Base-by-base conservation (phyloP, 2,888 invertebrate genomes). In the Leptinotarsa peninsularis region DNA sequence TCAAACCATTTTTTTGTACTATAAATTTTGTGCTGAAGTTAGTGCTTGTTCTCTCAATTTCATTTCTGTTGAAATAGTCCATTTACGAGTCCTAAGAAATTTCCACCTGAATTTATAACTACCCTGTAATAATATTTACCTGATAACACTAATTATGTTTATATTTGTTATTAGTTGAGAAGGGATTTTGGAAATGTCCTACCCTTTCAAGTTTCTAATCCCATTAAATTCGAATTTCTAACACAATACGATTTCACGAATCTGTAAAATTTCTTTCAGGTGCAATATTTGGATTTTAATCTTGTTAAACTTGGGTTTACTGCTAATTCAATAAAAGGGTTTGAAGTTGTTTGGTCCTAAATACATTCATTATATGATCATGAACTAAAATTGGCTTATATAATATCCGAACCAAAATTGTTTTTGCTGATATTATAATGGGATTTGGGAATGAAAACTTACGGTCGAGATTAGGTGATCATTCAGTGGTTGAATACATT, bases 171-270 rank as follows among this genome's bases (percentile, higher is more conserved):
- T 58, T 58, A 58, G 21, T 23, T 58, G 23, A 23, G 58, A 23
- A 23, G 14, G 21, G 14, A 58, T 58, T 23, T 58, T 15, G 21
- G 23, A 58, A 58, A 23, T 23, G 58, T 58, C 21, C 4, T 27
- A 58, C 58, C 58, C 58, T 58, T 58, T 58, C 21, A 58, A 27
- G 58, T 23, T 21, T 15, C 58, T 58, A 58, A 58, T 58, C 58
- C 58, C 23, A 58, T 58, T 58, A 58, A 58, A 58, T 23, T 21
- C 21, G 1, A 58, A 58, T 58, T 23, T 23, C 23, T 14, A 4
- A 58, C 58, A 58, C 58, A 58, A 58, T 58, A 21, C 27, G 13
- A 58, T 23, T 58, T 13, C 21, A 58, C 4, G 14, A 23, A 58
- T 58, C 58, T 58, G 58, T 58, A 17, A 23, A 58, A 58, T 58